Conservation (phyloP, 2,888 invertebrate genomes). For the Lamellibrachia satsuma region DNA sequence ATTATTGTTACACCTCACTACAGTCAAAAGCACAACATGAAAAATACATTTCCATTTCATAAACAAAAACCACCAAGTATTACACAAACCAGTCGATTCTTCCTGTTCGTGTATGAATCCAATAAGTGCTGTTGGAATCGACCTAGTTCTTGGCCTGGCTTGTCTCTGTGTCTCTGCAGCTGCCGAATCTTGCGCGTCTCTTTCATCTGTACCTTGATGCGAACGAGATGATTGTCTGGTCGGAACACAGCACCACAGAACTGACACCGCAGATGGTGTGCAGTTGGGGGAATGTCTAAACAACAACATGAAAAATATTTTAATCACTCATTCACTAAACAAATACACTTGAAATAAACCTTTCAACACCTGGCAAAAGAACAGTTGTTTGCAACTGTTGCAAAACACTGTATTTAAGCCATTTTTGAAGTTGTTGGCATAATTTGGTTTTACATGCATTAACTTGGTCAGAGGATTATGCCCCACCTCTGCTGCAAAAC, state of each 20-base stretch:
- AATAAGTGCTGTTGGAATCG: background rate
- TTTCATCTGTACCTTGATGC: background rate
- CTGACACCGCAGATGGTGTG: background rate
- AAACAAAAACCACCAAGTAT: background rate
- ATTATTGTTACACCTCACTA: no score
- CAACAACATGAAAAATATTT: background rate
- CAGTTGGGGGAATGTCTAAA: background rate
- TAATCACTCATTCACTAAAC: no score
- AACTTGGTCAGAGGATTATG: no score
- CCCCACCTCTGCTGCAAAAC: no score
- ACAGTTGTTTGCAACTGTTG: no score
- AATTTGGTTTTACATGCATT: no score
- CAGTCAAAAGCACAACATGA: no score
- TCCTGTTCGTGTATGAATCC: background rate
- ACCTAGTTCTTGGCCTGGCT: background rate
- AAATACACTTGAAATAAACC: no score
- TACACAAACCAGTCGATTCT: background rate
- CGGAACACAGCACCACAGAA: conserved; percentile 4
- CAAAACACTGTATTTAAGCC: no score
- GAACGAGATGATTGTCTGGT: background rate
- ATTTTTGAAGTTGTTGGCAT: no score
- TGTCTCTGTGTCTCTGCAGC: background rate
- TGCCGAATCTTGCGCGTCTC: background rate
- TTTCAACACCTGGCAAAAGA: no score
- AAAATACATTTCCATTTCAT: background rate